Evolutionary conservation across 2,113 vertebrate genomes (phyloP), one percentile per base, ranked within the genome.

Genomic region (zebrafish (Danio rerio)): DNA sequence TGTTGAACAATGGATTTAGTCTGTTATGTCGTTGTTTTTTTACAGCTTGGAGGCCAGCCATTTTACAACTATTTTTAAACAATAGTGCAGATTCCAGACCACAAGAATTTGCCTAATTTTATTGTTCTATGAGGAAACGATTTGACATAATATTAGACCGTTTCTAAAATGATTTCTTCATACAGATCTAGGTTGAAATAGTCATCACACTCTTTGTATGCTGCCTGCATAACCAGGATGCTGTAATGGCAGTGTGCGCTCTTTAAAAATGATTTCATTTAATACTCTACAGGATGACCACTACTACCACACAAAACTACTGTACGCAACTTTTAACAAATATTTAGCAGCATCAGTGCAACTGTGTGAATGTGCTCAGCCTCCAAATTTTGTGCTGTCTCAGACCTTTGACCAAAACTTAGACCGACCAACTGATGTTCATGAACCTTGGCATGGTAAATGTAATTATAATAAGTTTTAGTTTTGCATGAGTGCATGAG

Each of bases 11-110:
- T 56, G 85, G 75, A 89, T 91, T 68, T 69, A 89, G 89, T 92
- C 87, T 88, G 87, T 71, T 9, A 80, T 84, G 61, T 86, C 80
- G 66, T 88, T 91, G 88, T 90, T 89, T 91, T 89, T n/a, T 87
- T 3, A n/a, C 68, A 87, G 80, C 89, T 87, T 88, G 91, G 91
- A 91, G 90, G 88, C 84, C 81, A 86, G 87, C 89, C 90, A 89
- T 90, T 88, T 86, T 90, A 87, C 7, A 85, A 61, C 81, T 87
- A 86, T 85, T 85, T 87, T 83, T 40, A 75, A 91, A 92, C 92
- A 92, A 91, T 93, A 72, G 89, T 73, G 87, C 89, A 90, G 88
- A 92, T 91, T 55, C 7, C 18, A 21, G 5, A 69, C 4, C 52
- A 40, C 18, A 42, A 52, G 76, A 78, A 78, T 78, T 31, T 89